A percentile compares a stretch with the other conserved stretches of the same genome.
phyloP scores from a whole-genome alignment of 2,888 invertebrate genomes.

The Callimorpha dominula region DNA sequence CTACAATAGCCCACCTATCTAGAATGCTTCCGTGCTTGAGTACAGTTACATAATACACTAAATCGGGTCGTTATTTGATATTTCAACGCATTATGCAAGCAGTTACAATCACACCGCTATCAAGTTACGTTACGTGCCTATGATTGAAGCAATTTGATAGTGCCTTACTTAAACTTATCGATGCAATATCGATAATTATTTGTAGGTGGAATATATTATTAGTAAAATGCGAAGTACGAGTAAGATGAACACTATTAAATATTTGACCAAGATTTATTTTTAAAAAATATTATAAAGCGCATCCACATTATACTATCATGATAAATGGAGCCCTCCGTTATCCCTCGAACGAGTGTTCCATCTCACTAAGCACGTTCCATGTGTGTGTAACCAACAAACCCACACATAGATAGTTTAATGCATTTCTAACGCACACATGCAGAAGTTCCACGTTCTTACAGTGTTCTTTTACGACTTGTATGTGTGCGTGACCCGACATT shows the following conservation, averaged over 20 bases:
- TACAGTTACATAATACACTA: conserved; percentile 32
- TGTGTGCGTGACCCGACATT: conserved; percentile 80
- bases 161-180: conserved; percentile 36
- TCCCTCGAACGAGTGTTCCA: conserved; percentile 85
- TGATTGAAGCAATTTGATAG: conserved; percentile 40
- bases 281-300: conserved; percentile 29
- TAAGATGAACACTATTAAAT: not conserved
- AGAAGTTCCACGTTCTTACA: conserved; percentile 35
- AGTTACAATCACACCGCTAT: conserved; percentile 36
- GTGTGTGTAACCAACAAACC: conserved; percentile 64
- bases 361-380: conserved; percentile 70
- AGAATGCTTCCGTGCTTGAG: conserved; percentile 39
- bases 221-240: too few species aligned
- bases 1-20: conserved; percentile 41
- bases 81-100: conserved; percentile 44
- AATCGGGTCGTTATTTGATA: conserved; percentile 45
- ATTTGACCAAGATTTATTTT: not conserved
- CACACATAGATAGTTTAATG: conserved; percentile 62
- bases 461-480: conserved; percentile 23
- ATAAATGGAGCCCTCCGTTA: conserved; percentile 84
- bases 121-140: conserved; percentile 40
- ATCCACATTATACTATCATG: conserved; percentile 67
- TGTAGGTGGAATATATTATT: not conserved
- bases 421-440: conserved; percentile 66
- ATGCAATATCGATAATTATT: conserved; percentile 17